Evolutionary conservation across 30 jellyfish, hydroid and myxozoan genomes (phyloP).

Genomic region (Clytia hemisphaerica): DNA sequence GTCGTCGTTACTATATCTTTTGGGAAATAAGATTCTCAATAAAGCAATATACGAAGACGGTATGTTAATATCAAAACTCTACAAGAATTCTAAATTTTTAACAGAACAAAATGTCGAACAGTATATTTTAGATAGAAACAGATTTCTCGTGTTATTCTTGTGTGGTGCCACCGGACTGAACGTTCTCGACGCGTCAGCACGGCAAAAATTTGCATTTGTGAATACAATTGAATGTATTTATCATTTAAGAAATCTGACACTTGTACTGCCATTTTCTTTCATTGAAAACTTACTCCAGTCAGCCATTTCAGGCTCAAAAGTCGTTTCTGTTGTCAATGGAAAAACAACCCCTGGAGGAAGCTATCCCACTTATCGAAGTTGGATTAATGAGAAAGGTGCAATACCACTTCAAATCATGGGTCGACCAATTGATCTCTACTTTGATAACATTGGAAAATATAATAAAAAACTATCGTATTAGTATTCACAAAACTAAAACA

Average conservation of each 20-base stretch:
- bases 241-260: not conserved
- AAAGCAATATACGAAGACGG: too few relatives aligned
- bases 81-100: too few relatives aligned
- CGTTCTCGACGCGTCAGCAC: not conserved
- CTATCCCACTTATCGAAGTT: not conserved
- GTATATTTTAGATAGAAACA: not conserved
- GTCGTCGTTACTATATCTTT: too few relatives aligned
- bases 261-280: slow-evolving; percentile 9
- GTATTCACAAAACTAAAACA: too few relatives aligned
- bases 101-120: not conserved
- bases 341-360: slow-evolving; percentile 15
- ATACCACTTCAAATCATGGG: not conserved
- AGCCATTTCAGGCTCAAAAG: slow-evolving; percentile 1
- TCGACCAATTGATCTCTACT: not conserved
- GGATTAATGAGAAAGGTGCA: slow-evolving; percentile 10
- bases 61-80: too few relatives aligned
- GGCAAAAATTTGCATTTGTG: not conserved
- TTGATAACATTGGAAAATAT: slow-evolving; percentile 15
- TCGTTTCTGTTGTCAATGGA: slow-evolving; percentile 13
- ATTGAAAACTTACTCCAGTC: not conserved
- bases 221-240: not conserved
- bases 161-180: slow-evolving; percentile 3
- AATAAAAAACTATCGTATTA: slow-evolving; percentile 5
- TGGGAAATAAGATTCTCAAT: too few relatives aligned
- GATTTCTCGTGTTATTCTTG: not conserved